phyloP scores from a whole-genome alignment of 2,888 invertebrate genomes.

The Digitonthophagus gazella region DNA sequence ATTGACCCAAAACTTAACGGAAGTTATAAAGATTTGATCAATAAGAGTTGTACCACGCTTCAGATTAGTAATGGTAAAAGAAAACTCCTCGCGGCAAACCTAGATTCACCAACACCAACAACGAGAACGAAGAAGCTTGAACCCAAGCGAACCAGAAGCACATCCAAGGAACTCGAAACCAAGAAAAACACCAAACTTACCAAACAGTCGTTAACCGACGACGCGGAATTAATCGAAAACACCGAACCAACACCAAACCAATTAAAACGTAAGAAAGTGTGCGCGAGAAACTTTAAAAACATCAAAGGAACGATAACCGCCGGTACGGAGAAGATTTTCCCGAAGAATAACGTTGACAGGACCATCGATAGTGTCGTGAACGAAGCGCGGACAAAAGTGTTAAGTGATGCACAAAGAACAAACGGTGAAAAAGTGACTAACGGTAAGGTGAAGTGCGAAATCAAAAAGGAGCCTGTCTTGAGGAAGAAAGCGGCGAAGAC shows the following conservation, averaged over 20 bases:
- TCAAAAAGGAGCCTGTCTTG: slow-evolving; percentile 49
- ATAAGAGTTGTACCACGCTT: slow-evolving; percentile 51
- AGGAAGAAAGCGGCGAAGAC: slow-evolving; percentile 17
- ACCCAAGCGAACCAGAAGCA: slow-evolving; percentile 52
- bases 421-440: slow-evolving; percentile 11
- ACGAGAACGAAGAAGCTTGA: slow-evolving; percentile 32
- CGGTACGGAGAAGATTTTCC: slow-evolving; percentile 46
- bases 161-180: slow-evolving; percentile 34
- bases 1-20: slow-evolving; percentile 36
- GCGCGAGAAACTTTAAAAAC: slow-evolving; percentile 31
- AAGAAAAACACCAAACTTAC: slow-evolving; percentile 44
- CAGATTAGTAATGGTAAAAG: slow-evolving; percentile 52
- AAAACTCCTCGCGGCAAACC: slow-evolving; percentile 39
- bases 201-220: slow-evolving; percentile 36
- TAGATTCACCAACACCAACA: slow-evolving; percentile 26
- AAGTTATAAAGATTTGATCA: slow-evolving; percentile 52
- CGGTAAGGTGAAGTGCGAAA: slow-evolving; percentile 52
- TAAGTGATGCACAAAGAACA: slow-evolving; percentile 8
- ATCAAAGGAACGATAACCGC: slow-evolving; percentile 16
- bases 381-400: slow-evolving; percentile 36
- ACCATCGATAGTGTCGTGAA: slow-evolving; percentile 52
- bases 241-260: slow-evolving; percentile 35
- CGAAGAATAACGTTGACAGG: slow-evolving; percentile 60
- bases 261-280: slow-evolving; percentile 29
- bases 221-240: slow-evolving; percentile 38